Percentiles rank a stretch among this genome's conserved stretches.
Conservation (phyloP, 2,113 vertebrate species). For the Malurus cyaneus region DNA sequence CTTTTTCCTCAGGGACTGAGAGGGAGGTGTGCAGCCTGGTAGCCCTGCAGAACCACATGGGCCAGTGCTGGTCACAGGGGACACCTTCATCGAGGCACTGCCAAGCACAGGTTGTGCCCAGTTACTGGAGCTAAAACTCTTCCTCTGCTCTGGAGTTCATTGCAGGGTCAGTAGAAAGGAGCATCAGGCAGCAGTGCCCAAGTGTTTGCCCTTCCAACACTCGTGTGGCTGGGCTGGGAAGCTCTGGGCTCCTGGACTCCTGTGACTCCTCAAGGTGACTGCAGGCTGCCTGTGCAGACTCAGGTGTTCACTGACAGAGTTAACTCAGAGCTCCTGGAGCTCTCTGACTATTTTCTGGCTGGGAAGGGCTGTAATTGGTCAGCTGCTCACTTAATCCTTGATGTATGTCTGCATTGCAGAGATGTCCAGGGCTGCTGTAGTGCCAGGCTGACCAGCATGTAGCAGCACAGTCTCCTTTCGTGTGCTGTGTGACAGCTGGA, state of each 20-base stretch:
- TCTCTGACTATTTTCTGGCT: background rate
- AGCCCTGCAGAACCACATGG: background rate
- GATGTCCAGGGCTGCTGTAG: background rate
- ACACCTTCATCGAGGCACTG: background rate
- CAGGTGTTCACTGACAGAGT: background rate
- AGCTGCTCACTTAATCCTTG: conserved; percentile 39
- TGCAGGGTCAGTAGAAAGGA: background rate
- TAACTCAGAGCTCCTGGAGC: background rate
- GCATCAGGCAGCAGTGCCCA: background rate
- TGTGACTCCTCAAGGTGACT: conserved; percentile 15
- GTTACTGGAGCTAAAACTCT: background rate
- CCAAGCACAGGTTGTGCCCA: background rate
- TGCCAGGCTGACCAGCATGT: conserved; percentile 14
- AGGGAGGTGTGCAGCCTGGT: background rate
- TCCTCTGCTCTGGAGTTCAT: background rate
- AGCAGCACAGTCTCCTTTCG: background rate
- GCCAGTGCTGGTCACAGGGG: background rate
- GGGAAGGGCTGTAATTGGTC: conserved; percentile 42
- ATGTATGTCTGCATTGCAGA: conserved; percentile 61
- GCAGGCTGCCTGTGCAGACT: background rate
- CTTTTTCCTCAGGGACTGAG: background rate
- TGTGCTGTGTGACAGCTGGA: background rate
- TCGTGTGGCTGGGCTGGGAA: background rate
- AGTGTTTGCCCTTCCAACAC: background rate
- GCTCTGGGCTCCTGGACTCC: background rate